A percentile compares a stretch with the other conserved stretches of the same genome.
These are phyloP conservation scores for Aspidapion aeneum DNA, from an alignment of 2,888 invertebrate genomes.

Conservation along the genomic window DNA sequence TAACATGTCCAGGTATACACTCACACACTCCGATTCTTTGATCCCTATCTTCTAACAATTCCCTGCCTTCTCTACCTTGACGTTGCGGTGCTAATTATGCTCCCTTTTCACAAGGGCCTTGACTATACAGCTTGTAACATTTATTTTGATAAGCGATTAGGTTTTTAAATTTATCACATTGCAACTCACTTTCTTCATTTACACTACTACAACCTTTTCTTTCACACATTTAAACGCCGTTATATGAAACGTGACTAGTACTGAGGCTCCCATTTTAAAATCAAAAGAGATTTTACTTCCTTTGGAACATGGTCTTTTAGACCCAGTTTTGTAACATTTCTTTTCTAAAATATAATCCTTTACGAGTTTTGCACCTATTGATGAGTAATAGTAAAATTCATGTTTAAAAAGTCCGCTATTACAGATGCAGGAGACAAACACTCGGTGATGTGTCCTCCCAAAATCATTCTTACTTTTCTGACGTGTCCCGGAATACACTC, in stretches of 20 bases:
- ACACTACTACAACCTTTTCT: not conserved
- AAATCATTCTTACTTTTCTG: constrained; percentile 42
- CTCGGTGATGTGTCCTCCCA: constrained; percentile 37
- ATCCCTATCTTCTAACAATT: constrained; percentile 25
- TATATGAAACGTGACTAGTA: not conserved
- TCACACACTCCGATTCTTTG: constrained; percentile 46
- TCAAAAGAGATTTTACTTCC: constrained; percentile 57
- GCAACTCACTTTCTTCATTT: not conserved
- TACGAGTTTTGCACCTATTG: not conserved
- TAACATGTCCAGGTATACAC: constrained; percentile 65
- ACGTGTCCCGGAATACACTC: constrained; percentile 69
- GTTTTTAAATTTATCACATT: not conserved
- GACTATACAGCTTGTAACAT: constrained; percentile 55
- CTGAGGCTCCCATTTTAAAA: too few species aligned
- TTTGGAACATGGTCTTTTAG: not conserved
- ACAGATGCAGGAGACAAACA: constrained; percentile 63
- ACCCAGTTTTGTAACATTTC: not conserved
- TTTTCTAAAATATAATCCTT: not conserved
- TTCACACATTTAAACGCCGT: not conserved
- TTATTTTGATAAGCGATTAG: not conserved
- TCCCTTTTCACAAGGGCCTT: constrained; percentile 71
- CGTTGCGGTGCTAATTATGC: constrained; percentile 65
- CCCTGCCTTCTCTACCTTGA: constrained; percentile 15
- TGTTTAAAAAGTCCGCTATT: constrained; percentile 63
- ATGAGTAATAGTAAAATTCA: constrained; percentile 36